Evolutionary conservation across 2,888 invertebrate species (phyloP), one percentile per base, ranked within the genome.

Genomic region (Cenopis cana): DNA sequence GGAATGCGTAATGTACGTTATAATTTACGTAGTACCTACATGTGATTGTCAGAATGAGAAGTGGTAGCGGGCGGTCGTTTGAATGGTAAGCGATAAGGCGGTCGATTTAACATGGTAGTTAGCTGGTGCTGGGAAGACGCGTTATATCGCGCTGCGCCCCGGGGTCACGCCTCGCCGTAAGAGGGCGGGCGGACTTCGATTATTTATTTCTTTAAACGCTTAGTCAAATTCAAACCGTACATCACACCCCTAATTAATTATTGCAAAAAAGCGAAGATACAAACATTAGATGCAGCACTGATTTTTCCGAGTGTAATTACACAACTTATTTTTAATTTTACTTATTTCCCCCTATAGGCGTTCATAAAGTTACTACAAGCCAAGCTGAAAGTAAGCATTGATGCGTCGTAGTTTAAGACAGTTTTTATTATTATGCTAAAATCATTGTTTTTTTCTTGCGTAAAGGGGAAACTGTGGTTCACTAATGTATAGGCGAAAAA

Each of bases 1-100:
- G 71, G 71, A 71, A 71, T 71, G 57, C 57, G 67, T 60, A 60
- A 71, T 71, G 54, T 49, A 29, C 46, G 38, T 52, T 64, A 64
- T 54, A n/a, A n/a, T n/a, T n/a, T n/a, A 64, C 24, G 38, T 20
- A 38, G 62, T 64, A 55, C 55, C 29, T 64, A 38, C 64, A 64
- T 64, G 57, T 71, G 66, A 71, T 71, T 71, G 67, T 67, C 71
- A 74, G 77, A 78, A 79, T 79, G 81, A 82, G 82, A 81, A 82
- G 77, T 79, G 57, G 68, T 69, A 67, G 81, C 81, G 78, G 75
- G 75, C 81, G 80, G 82, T 79, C 81, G 82, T 85, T 85, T 83
- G 79, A 85, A 86, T 86, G 85, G 80, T 77, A 78, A 80, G 81
- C 80, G 87, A 86, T 87, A 86, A 85, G 86, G 81, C 80, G 79